These are phyloP conservation scores for Boulengeromyrus knoepffleri DNA, from an alignment of 2,113 vertebrate species.

Conservation along the genomic window DNA sequence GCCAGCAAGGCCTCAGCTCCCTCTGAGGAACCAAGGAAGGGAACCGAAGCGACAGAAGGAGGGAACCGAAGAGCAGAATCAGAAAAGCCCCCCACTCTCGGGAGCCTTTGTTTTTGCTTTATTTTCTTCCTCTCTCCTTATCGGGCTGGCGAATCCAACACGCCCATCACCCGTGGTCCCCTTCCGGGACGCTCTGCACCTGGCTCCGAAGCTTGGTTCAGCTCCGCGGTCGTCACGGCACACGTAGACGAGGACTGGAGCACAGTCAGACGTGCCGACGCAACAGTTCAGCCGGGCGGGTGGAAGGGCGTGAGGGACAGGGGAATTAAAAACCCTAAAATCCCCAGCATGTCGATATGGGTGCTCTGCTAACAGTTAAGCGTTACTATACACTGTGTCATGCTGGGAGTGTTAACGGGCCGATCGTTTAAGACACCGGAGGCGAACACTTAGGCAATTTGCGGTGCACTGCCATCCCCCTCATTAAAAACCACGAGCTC, in stretches of 20 bases:
- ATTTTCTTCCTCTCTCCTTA: neutral
- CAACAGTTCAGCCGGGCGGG: neutral
- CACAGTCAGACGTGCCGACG: neutral
- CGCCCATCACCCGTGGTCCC: neutral
- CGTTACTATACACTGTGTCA: constrained; percentile 46
- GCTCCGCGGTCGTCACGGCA: neutral
- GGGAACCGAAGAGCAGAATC: neutral
- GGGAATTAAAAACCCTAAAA: neutral
- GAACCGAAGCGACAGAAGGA: neutral
- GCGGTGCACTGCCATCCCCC: constrained; percentile 49
- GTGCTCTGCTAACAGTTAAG: constrained; percentile 34
- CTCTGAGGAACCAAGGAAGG: neutral
- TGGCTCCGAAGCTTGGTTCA: neutral
- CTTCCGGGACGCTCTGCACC: neutral
- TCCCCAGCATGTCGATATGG: neutral
- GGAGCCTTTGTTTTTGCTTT: neutral
- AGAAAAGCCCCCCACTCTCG: neutral
- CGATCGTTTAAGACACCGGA: constrained; percentile 49
- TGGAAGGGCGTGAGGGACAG: neutral
- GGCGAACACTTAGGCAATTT: constrained; percentile 47
- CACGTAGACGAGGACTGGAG: neutral
- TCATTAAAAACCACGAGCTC: constrained; percentile 49
- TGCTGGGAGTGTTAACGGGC: constrained; percentile 58
- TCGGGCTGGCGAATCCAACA: neutral
- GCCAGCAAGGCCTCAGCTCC: neutral